Percentiles rank a stretch among this genome's conserved stretches.
Conservation (phyloP, 2,888 invertebrate genomes). For the Meiosimyza decipiens region DNA sequence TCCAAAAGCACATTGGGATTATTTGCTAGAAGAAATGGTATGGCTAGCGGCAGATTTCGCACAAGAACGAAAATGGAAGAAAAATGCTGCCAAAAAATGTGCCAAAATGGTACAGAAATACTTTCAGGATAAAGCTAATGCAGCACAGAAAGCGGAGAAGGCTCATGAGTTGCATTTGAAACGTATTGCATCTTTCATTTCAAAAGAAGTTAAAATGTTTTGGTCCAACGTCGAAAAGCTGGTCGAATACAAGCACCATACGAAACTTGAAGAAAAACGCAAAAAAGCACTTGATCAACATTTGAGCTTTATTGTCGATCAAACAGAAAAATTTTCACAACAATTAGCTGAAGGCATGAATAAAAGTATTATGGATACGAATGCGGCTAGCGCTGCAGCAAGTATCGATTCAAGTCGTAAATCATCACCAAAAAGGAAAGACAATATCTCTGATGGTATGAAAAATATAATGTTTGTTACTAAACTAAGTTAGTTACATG, state of each 20-base stretch:
- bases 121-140: constrained; percentile 90
- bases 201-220: constrained; percentile 93
- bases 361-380: constrained; percentile 66
- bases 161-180: constrained; percentile 88
- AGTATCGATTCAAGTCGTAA: constrained; percentile 69
- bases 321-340: constrained; percentile 96
- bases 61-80: constrained; percentile 98
- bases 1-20: constrained; percentile 97
- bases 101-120: constrained; percentile 91
- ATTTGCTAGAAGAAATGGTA: constrained; percentile 96
- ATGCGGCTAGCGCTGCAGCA: constrained; percentile 57
- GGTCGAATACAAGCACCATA: constrained; percentile 93
- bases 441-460: constrained; percentile 69
- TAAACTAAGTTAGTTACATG: neutral
- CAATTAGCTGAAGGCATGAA: constrained; percentile 89
- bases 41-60: constrained; percentile 99
- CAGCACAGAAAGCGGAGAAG: constrained; percentile 90
- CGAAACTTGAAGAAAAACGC: constrained; percentile 91
- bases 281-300: constrained; percentile 96
- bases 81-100: constrained; percentile 92
- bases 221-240: constrained; percentile 98
- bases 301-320: constrained; percentile 96
- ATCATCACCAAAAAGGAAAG: constrained; percentile 64
- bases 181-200: constrained; percentile 88
- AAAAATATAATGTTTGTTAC: constrained; percentile 17